Base-by-base conservation (phyloP, 2,113 vertebrate species). In the Gadus chalcogrammus region DNA sequence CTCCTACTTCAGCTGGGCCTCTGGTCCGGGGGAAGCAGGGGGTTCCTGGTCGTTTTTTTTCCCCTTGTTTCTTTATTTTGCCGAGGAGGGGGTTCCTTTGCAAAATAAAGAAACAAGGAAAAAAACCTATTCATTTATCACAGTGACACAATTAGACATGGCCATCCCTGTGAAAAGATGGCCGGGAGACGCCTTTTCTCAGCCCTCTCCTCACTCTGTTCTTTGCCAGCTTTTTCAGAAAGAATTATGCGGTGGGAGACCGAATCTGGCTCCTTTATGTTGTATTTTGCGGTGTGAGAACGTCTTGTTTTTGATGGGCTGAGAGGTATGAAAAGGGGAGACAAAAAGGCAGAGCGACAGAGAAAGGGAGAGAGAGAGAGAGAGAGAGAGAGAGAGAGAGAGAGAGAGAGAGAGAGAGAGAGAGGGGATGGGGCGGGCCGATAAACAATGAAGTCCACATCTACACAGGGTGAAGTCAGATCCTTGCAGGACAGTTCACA, bases 141-240 rank as follows among this genome's bases (percentile, higher is more conserved):
- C 73, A 70, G 80, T 68, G 85, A 83, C 86, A 85, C 85, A 89
- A 91, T 92, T 92, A 90, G 91, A 90, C 85, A 92, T 86, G 89
- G 88, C 73, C 82, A 67, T 79, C 78, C 42, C 42, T 13, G 42
- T 48, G 42, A 48, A 48, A 48, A 48, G 42, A 35, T 35, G 31
- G 31, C 31, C 31, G 31, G 31, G 31, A 69, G 73, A 74, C 75
- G 79, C 75, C 75, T 70, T 82, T 79, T 82, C 82, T 79, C 68
- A 71, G 15, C 71, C 67, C 78, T 68, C 81, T 76, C 59, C 73
- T 81, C 72, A 70, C n/a, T 59, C 80, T 38, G 55, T 74, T 80
- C 70, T 79, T 67, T 73, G 13, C 55, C 24, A 18, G 71, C 79
- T 83, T 85, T 86, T 83, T 82, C 75, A 85, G 60, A 60, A 74